Base-by-base conservation (phyloP, 1,140 invertebrate species). In the Caenorhabditis tropicalis region DNA sequence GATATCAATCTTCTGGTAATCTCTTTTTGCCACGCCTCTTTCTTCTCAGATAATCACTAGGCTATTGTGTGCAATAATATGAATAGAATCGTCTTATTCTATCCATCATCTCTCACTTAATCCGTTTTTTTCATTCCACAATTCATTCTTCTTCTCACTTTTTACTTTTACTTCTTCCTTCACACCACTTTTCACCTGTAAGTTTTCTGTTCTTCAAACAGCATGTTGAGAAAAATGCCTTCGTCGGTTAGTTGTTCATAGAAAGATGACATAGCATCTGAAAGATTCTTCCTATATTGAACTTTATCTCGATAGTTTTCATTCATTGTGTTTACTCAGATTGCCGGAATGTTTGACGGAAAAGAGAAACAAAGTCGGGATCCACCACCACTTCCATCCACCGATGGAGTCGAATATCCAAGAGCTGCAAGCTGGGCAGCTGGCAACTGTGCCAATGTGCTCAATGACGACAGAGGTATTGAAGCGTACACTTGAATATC, bases 381-480 rank as follows among this genome's bases (percentile, higher is more conserved):
- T n/a, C 74, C 70, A 6, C 89, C 90, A 2, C 85, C 88, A 65
- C 82, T 91, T 85, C 89, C 89, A 43, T 43, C 87, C 12, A 88
- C 88, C 3, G 87, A 89, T 16, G 90, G 88, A 5, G 88, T 90
- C 21, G 89, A 90, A 56, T 90, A 90, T 81, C 91, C 91, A 10
- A 74, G 89, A 29, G 89, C 89, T 33, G 89, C 89, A 7, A 84
- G 85, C 4, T 90, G 89, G 89, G 85, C 83, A 29, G 82, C 85
- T 46, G 86, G 87, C 21, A 91, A 86, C 27, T 88, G 91, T 21
- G 82, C 85, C 29, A 90, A 91, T 49, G 89, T 90, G 16, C 81
- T 90, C 85, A 81, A 82, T 19, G 89, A 90, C 65, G 46, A 89
- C 16, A 87, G 90, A 65, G 89, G 90, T 88, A 39, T 82, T 1